Evolutionary conservation across 1,140 invertebrate genomes (phyloP).

Genomic region (Pseudoatta argentina): DNA sequence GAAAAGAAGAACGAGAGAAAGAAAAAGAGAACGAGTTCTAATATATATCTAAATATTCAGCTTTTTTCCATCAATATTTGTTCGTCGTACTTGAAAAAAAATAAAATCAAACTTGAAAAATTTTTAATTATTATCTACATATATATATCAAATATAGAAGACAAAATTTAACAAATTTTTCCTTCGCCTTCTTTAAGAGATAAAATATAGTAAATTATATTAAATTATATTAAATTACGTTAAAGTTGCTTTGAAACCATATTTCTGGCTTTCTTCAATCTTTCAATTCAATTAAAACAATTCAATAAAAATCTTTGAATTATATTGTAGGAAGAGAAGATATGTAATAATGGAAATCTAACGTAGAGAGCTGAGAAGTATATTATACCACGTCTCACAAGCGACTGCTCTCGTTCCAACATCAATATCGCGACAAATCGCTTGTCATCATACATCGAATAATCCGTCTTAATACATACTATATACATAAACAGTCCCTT

Average conservation of each 20-base stretch:
- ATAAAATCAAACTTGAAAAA: conserved; percentile 30
- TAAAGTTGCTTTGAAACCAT: background rate
- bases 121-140: conserved; percentile 35
- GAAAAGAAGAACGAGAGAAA: background rate
- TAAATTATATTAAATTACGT: background rate
- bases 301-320: conserved; percentile 13
- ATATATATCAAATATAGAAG: background rate
- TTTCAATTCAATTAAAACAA: background rate
- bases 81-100: conserved; percentile 6
- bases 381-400: too few species aligned
- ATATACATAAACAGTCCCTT: too few species aligned
- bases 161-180: background rate
- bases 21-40: background rate
- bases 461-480: too few species aligned
- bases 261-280: background rate
- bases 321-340: too few species aligned
- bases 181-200: background rate
- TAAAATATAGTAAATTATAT: background rate
- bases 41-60: conserved; percentile 13
- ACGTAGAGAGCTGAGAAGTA: too few species aligned
- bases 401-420: too few species aligned
- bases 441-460: too few species aligned
- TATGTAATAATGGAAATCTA: too few species aligned
- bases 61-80: conserved; percentile 14
- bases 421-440: too few species aligned